A percentile compares a stretch with the other conserved stretches of the same genome.
These are phyloP conservation scores for Channa striata DNA, from an alignment of 2,797 vertebrate species.

Conservation along the genomic window DNA sequence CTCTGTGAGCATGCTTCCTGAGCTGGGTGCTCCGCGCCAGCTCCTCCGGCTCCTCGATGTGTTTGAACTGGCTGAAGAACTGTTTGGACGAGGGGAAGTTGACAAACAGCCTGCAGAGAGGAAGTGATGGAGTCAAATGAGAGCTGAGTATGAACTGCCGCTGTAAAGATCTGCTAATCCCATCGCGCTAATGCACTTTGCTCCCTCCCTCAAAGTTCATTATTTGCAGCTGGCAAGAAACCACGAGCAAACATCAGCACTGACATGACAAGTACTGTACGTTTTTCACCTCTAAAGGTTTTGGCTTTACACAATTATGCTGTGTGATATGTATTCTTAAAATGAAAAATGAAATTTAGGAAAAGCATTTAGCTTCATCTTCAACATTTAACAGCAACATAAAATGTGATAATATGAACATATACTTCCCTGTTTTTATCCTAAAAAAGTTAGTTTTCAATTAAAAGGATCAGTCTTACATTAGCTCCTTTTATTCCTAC, in stretches of 20 bases:
- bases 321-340: neutral
- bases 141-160: slow-evolving; percentile 39
- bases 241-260: slow-evolving; percentile 54
- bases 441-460: no score
- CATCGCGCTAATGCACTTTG: neutral
- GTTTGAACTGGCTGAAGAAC: slow-evolving; percentile 95
- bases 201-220: slow-evolving; percentile 18
- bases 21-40: slow-evolving; percentile 91
- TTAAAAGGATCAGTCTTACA: no score
- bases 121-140: slow-evolving; percentile 29
- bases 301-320: slow-evolving; percentile 35
- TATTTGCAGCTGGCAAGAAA: slow-evolving; percentile 55
- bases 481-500: no score
- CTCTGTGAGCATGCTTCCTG: slow-evolving; percentile 88
- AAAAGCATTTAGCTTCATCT: slow-evolving; percentile 16
- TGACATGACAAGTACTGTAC: slow-evolving; percentile 30
- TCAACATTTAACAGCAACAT: no score
- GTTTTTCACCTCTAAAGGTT: slow-evolving; percentile 51
- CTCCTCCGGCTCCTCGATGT: slow-evolving; percentile 90
- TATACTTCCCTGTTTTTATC: no score
- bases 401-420: no score
- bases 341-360: neutral
- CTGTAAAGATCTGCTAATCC: slow-evolving; percentile 39
- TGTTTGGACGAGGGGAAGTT: slow-evolving; percentile 94
- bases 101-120: slow-evolving; percentile 89